Base-by-base conservation (phyloP, 2,113 vertebrate species). In the Rissa tridactyla region DNA sequence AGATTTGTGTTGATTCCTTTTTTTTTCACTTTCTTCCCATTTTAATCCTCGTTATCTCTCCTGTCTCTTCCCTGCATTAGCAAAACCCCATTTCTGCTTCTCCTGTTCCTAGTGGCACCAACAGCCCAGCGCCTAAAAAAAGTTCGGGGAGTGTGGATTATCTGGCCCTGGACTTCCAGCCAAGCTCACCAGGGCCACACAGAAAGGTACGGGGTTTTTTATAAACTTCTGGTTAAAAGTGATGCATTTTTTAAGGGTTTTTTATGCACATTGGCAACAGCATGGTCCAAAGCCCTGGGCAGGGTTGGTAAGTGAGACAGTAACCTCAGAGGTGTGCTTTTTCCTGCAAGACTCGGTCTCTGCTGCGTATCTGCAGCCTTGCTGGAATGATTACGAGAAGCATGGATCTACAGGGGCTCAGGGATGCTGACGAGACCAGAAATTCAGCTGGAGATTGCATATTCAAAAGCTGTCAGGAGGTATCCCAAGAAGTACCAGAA, bases 11-110 rank as follows among this genome's bases (percentile, higher is more conserved):
- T 76, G 79, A n/a, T 16, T 79, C 55, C 19, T 15, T 40, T 51
- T 30, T 30, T 72, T 64, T 27, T 20, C n/a, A 82, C 19, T 51
- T 79, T 68, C 49, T 78, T 92, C 92, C 49, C 77, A 78, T 92
- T 93, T 96, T 94, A 94, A 92, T 83, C 30, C 82, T 82, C 6
- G 0, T 96, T 95, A 69, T 87, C 84, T 92, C 61, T 88, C 71
- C 72, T 80, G 76, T 95, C 94, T 89, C 68, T 84, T 95, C 81
- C 89, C 93, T 73, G 71, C 91, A 93, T 96, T 95, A 99, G 99
- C 99, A 99, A 98, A 99, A 99, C 97, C 99, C 99, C 92, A 98
- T 99, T 92, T 99, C 99, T 98, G 99, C 99, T 92, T 99, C 99
- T 92, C 99, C 99, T 49, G 98, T 99, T 91, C 98, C 99, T 98